Evolutionary conservation across 2,797 vertebrate species (phyloP).

Genomic region (Champsocephalus gunnari): DNA sequence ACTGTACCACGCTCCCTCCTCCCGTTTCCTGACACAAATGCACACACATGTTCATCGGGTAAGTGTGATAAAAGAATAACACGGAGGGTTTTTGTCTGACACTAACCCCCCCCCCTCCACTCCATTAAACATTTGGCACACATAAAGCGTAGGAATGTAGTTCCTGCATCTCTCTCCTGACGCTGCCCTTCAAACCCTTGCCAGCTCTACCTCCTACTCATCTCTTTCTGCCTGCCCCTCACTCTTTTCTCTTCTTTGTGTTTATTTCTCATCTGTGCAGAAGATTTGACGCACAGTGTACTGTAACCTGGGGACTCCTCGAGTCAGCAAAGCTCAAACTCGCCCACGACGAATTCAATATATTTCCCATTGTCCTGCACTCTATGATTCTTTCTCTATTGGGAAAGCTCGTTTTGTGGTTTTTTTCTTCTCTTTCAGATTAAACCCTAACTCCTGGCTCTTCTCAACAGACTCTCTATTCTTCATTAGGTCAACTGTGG

Average conservation of each 20-base stretch:
- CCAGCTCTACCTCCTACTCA: constrained; percentile 23
- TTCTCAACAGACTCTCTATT: constrained; percentile 59
- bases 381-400: constrained; percentile 55
- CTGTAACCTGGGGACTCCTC: constrained; percentile 42
- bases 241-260: constrained; percentile 10
- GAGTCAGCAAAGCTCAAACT: constrained; percentile 66
- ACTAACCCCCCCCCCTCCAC: background rate
- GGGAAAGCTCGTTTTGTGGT: constrained; percentile 11
- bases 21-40: constrained; percentile 63
- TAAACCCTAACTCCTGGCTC: constrained; percentile 44
- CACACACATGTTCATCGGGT: constrained; percentile 55
- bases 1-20: constrained; percentile 49
- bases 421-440: constrained; percentile 47
- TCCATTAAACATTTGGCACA: constrained; percentile 53
- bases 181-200: constrained; percentile 53
- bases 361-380: constrained; percentile 61
- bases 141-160: constrained; percentile 49
- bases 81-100: constrained; percentile 26
- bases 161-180: constrained; percentile 48
- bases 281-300: constrained; percentile 34
- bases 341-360: constrained; percentile 53
- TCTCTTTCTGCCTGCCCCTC: constrained; percentile 3
- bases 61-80: constrained; percentile 64
- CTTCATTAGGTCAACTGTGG: constrained; percentile 50
- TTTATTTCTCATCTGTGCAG: constrained; percentile 52